Conservation (phyloP, 2,888 invertebrate genomes). For the Pemphredon lugubris region DNA sequence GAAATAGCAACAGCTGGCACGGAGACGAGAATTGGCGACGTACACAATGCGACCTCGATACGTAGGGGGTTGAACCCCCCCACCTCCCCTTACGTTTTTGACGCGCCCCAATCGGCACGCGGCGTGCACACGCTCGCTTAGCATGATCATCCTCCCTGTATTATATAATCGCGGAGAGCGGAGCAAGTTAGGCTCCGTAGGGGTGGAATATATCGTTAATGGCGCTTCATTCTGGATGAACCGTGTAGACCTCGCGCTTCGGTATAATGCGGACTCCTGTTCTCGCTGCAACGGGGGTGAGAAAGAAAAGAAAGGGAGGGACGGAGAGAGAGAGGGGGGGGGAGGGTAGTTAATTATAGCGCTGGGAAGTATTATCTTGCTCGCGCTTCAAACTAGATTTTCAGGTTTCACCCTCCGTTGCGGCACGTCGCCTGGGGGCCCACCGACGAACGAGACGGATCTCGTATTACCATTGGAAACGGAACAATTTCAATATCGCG, state of each 20-base stretch:
- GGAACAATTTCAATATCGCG: no score
- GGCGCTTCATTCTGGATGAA: constrained; percentile 19
- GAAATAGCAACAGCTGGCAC: constrained; percentile 67
- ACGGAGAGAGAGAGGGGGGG: no score
- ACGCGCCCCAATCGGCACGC: constrained; percentile 49
- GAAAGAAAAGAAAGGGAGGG: no score
- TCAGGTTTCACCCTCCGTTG: not conserved
- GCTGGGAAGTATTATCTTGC: constrained; percentile 4
- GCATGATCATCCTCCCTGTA: constrained; percentile 53
- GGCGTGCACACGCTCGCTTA: constrained; percentile 47
- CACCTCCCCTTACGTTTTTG: not conserved
- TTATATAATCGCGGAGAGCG: constrained; percentile 49
- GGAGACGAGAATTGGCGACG: constrained; percentile 56
- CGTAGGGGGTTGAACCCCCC: constrained; percentile 30
- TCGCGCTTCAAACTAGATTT: constrained; percentile 6
- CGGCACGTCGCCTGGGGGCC: no score
- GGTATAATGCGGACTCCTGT: not conserved
- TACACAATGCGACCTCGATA: constrained; percentile 57
- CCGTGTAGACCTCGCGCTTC: not conserved
- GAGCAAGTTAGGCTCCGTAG: constrained; percentile 24
- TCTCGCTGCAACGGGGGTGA: not conserved
- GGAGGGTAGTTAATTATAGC: constrained; percentile 9
- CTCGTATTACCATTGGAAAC: no score
- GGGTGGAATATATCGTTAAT: constrained; percentile 40
- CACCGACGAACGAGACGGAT: no score